phyloP scores from a whole-genome alignment of 2,797 vertebrate species.

The Xerus rutilus region DNA sequence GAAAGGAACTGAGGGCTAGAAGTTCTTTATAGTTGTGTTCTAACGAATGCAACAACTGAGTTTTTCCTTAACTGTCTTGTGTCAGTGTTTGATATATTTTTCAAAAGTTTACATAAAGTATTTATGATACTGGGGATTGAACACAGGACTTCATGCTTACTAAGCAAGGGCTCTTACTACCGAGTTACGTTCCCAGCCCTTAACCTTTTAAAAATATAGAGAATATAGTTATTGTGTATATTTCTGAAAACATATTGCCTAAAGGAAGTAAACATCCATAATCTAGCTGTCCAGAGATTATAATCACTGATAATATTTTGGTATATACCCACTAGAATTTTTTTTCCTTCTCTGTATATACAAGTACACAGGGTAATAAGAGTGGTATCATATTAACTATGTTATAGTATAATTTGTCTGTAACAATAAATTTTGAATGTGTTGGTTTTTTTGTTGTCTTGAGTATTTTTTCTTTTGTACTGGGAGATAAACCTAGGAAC shows the following conservation, averaged over 20 bases:
- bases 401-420: neutral
- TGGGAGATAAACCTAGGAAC: too few species aligned
- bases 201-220: neutral
- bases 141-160: too few species aligned
- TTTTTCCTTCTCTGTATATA: neutral
- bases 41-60: neutral
- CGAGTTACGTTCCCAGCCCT: too few species aligned
- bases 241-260: neutral
- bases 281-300: neutral
- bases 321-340: neutral
- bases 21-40: neutral
- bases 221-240: neutral
- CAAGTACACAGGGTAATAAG: neutral
- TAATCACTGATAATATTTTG: neutral
- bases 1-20: neutral
- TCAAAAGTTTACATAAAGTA: neutral
- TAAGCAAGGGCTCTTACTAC: too few species aligned
- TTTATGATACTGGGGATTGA: neutral
- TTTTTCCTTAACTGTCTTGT: neutral
- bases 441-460: too few species aligned
- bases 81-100: neutral
- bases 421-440: neutral
- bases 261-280: neutral
- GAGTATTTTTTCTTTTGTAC: too few species aligned
- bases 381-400: neutral